These are phyloP conservation scores for Miltochrista miniata DNA, from an alignment of 2,888 invertebrate species.

Conservation along the genomic window DNA sequence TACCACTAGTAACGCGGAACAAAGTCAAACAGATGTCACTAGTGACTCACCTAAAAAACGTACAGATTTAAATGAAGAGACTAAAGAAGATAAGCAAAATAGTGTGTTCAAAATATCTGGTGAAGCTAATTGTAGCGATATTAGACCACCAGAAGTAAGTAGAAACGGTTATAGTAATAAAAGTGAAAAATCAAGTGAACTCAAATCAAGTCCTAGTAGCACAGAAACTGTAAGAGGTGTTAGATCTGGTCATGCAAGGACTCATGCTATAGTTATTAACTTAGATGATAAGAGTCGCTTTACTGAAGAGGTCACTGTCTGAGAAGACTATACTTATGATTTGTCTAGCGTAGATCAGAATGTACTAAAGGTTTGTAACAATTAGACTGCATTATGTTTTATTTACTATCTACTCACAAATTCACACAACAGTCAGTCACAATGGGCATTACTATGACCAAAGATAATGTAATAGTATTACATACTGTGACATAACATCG, in stretches of 20 bases:
- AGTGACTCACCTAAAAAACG: slow-evolving; percentile 72
- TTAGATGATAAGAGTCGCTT: slow-evolving; percentile 91
- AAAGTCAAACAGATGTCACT: slow-evolving; percentile 71
- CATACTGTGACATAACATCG: too few species aligned
- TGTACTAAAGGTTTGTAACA: slow-evolving; percentile 14
- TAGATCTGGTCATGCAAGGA: slow-evolving; percentile 87
- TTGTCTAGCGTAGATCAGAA: slow-evolving; percentile 18
- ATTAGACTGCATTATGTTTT: not conserved
- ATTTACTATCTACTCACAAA: not conserved
- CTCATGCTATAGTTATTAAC: slow-evolving; percentile 91
- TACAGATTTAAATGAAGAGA: slow-evolving; percentile 55
- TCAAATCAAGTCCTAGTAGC: slow-evolving; percentile 66
- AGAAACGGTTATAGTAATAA: slow-evolving; percentile 62
- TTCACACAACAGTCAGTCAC: not conserved
- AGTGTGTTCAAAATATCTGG: slow-evolving; percentile 78
- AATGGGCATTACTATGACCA: not conserved
- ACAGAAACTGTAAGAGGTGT: slow-evolving; percentile 68
- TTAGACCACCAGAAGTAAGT: slow-evolving; percentile 69
- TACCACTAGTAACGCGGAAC: slow-evolving; percentile 60
- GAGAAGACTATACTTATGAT: slow-evolving; percentile 64
- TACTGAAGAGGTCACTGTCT: slow-evolving; percentile 92
- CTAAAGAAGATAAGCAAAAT: slow-evolving; percentile 65
- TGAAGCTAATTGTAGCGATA: slow-evolving; percentile 73
- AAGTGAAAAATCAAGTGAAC: slow-evolving; percentile 66
- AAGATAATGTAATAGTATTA: too few species aligned